Percentiles rank a stretch among this genome's conserved stretches.
Evolutionary conservation across 2,797 vertebrate genomes (phyloP).

Genomic region (Champsocephalus esox): DNA sequence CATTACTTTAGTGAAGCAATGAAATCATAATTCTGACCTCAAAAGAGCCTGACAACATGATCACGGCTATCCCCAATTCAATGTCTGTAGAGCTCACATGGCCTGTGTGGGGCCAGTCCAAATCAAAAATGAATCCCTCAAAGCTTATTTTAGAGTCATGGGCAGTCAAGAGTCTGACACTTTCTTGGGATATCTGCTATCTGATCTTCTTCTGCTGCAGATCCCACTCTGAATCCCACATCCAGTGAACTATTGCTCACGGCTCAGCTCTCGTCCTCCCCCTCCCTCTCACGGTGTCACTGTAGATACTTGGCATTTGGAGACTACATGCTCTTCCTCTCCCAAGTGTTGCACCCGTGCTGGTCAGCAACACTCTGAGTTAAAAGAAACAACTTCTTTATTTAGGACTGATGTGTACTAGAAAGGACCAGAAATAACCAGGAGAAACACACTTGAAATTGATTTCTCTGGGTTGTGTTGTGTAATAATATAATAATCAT

Average conservation of each 20-base stretch:
- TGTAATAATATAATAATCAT: too few relatives aligned
- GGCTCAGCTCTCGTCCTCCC: slow-evolving; percentile 78
- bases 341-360: slow-evolving; percentile 55
- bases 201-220: slow-evolving; percentile 78
- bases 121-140: slow-evolving; percentile 52
- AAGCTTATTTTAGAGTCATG: slow-evolving; percentile 55
- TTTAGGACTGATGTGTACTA: slow-evolving; percentile 2
- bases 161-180: slow-evolving; percentile 59
- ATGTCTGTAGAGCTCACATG: slow-evolving; percentile 32
- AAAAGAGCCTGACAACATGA: slow-evolving; percentile 36
- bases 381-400: slow-evolving; percentile 30
- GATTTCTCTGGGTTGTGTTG: neutral
- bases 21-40: slow-evolving; percentile 42
- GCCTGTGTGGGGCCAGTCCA: slow-evolving; percentile 45
- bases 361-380: slow-evolving; percentile 30
- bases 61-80: slow-evolving; percentile 43
- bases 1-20: slow-evolving; percentile 24
- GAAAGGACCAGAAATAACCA: neutral
- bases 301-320: slow-evolving; percentile 83
- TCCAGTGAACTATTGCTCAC: slow-evolving; percentile 79
- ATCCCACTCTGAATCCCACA: slow-evolving; percentile 79
- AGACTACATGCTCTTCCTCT: slow-evolving; percentile 67
- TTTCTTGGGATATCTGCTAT: slow-evolving; percentile 73
- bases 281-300: slow-evolving; percentile 77
- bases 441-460: neutral